Percentiles rank a stretch among this genome's conserved stretches.
Evolutionary conservation across 1,140 invertebrate species (phyloP).

Genomic region (Heliconius melpomene): DNA sequence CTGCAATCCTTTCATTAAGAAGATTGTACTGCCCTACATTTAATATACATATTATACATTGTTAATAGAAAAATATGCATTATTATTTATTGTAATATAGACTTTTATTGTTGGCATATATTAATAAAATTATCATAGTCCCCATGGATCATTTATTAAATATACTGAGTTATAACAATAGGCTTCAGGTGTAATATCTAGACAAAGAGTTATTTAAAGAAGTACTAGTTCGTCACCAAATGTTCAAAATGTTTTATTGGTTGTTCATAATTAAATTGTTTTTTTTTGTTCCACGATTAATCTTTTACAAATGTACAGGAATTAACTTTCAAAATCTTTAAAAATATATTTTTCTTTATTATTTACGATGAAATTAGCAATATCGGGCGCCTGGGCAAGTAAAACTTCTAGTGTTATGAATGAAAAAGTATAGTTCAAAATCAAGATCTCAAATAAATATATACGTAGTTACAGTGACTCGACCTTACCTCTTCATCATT

Average conservation of each 20-base stretch:
- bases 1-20: not conserved
- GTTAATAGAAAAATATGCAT: not conserved
- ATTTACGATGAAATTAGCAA: too few species aligned
- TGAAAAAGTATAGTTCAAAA: conserved; percentile 33
- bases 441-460: conserved; percentile 32
- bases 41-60: too few species aligned
- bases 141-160: not conserved
- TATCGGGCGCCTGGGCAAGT: conserved; percentile 24
- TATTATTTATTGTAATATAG: not conserved
- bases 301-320: too few species aligned
- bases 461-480: conserved; percentile 17
- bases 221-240: not conserved
- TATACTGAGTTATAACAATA: not conserved
- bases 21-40: not conserved
- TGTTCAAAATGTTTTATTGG: too few species aligned
- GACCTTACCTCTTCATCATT: conserved; percentile 33
- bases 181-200: not conserved
- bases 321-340: too few species aligned
- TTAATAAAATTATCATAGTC: not conserved
- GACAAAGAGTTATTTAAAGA: not conserved
- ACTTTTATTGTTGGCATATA: not conserved
- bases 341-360: too few species aligned
- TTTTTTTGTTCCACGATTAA: too few species aligned
- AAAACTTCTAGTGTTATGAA: conserved; percentile 34
- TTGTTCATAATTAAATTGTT: too few species aligned